phyloP scores from a whole-genome alignment of 2,113 vertebrate species.

The Motacilla alba region DNA sequence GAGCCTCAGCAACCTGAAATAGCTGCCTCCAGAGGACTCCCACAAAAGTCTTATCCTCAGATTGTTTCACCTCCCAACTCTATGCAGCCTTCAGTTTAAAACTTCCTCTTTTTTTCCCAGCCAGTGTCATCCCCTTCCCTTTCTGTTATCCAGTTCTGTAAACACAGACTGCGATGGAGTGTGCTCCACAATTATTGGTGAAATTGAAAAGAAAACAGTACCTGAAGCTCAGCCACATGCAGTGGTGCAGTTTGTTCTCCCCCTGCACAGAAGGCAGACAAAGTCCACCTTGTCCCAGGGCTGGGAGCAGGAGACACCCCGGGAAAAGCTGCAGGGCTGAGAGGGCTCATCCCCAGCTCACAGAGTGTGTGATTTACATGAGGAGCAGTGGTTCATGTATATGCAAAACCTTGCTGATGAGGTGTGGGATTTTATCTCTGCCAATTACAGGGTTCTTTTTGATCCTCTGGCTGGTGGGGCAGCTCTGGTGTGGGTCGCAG shows the following conservation, averaged over 20 bases:
- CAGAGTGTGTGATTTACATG: constrained; percentile 34
- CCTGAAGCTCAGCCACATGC: neutral
- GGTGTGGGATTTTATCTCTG: constrained; percentile 5
- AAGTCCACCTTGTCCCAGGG: neutral
- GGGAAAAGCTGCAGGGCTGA: neutral
- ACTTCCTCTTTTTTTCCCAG: neutral
- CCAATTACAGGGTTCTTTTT: constrained; percentile 19
- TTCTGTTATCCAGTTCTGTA: neutral
- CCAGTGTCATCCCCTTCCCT: neutral
- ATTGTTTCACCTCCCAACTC: neutral
- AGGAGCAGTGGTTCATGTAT: constrained; percentile 40
- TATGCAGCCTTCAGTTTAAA: neutral
- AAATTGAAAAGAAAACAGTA: neutral
- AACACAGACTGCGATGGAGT: neutral
- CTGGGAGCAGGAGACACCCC: neutral
- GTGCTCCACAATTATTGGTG: neutral
- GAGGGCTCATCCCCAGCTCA: neutral
- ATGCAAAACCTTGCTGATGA: constrained; percentile 54
- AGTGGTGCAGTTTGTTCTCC: neutral
- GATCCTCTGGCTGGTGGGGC: constrained; percentile 39
- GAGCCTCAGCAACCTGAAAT: neutral
- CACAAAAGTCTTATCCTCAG: neutral
- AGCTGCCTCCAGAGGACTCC: neutral
- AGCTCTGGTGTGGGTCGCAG: neutral
- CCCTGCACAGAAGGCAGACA: neutral